phyloP scores from a whole-genome alignment of 2,797 vertebrate species.

The Aselliscus stoliczkanus region DNA sequence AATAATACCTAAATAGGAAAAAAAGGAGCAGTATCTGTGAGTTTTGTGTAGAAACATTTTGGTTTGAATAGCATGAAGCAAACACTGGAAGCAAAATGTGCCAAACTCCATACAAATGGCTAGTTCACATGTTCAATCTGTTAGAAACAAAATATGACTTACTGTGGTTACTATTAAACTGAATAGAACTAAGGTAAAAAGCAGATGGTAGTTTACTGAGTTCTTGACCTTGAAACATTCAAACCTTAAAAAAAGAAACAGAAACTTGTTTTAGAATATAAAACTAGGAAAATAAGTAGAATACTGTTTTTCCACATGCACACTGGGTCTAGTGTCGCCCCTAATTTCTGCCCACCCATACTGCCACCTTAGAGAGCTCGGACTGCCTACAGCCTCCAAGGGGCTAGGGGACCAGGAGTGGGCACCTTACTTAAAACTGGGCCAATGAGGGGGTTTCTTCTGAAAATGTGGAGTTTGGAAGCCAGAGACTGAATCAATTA shows the following conservation, averaged over 20 bases:
- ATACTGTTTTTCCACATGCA: not conserved
- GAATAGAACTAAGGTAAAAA: constrained; percentile 89
- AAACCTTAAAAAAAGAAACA: constrained; percentile 85
- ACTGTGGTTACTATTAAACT: constrained; percentile 93
- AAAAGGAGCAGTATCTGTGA: not conserved
- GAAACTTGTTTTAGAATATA: constrained; percentile 41
- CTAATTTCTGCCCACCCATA: not conserved
- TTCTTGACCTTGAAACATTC: constrained; percentile 96
- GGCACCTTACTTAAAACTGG: not conserved
- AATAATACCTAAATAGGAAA: constrained; percentile 38
- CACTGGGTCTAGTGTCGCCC: not conserved
- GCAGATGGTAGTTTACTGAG: constrained; percentile 88
- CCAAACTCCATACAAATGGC: not conserved
- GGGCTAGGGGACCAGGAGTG: not conserved
- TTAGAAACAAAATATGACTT: constrained; percentile 80
- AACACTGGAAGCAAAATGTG: constrained; percentile 34
- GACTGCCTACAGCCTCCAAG: not conserved
- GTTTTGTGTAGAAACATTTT: constrained; percentile 47
- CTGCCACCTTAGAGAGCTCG: not conserved
- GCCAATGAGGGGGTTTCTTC: not conserved
- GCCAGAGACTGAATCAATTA: not conserved
- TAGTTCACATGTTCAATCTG: constrained; percentile 1
- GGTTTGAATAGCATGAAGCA: not conserved
- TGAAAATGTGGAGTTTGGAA: not conserved
- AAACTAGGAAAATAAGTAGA: constrained; percentile 35